Evolutionary conservation across 2,888 invertebrate species (phyloP).

Genomic region (Melanotus villosus): DNA sequence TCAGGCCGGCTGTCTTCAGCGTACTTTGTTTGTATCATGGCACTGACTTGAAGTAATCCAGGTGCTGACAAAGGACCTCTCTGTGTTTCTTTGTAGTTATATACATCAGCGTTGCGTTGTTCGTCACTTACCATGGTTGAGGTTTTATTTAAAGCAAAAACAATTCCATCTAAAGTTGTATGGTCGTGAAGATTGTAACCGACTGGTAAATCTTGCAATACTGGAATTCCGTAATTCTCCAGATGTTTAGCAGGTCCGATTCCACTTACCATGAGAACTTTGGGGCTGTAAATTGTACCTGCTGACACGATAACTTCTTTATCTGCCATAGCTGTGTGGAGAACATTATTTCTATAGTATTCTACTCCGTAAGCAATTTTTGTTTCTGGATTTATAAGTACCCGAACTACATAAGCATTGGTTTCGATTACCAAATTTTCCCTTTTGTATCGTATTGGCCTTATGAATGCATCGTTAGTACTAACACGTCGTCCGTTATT

Average conservation of each 20-base stretch:
- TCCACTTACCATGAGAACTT: constrained; percentile 77
- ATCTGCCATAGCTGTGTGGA: constrained; percentile 68
- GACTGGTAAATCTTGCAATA: constrained; percentile 77
- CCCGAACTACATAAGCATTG: constrained; percentile 71
- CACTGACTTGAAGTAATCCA: constrained; percentile 72
- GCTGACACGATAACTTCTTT: constrained; percentile 76
- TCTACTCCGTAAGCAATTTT: constrained; percentile 72
- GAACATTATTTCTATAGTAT: constrained; percentile 68
- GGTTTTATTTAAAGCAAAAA: constrained; percentile 72
- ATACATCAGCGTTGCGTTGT: constrained; percentile 65
- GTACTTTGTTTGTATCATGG: constrained; percentile 74
- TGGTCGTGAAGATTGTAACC: constrained; percentile 84
- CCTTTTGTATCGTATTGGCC: constrained; percentile 73
- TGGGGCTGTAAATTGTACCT: constrained; percentile 75
- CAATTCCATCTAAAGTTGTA: constrained; percentile 75
- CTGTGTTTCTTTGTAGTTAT: constrained; percentile 61
- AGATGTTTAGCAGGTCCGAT: constrained; percentile 75
- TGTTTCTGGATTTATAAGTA: constrained; percentile 72
- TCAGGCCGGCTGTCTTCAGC: constrained; percentile 72
- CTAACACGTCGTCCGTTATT: constrained; percentile 74
- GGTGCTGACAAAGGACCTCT: constrained; percentile 72
- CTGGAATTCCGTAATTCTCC: constrained; percentile 69
- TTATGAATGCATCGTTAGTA: constrained; percentile 76
- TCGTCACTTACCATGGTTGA: constrained; percentile 68
- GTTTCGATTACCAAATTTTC: constrained; percentile 70